phyloP scores from a whole-genome alignment of 2,797 vertebrate genomes.

The Uromys caudimaculatus region DNA sequence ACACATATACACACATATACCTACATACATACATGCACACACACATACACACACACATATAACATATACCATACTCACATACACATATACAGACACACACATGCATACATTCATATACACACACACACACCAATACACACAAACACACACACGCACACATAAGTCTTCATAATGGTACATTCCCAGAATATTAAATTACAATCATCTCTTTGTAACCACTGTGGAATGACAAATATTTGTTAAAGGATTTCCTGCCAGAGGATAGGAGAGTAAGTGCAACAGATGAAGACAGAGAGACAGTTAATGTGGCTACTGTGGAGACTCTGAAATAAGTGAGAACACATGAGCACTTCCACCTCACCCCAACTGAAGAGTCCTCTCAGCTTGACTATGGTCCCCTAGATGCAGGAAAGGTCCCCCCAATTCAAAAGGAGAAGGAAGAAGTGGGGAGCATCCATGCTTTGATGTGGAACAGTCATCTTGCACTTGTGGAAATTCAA shows the following conservation, averaged over 20 bases:
- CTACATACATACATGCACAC: too few species aligned
- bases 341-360: not conserved
- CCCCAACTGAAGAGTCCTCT: not conserved
- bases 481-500: not conserved
- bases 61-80: too few species aligned
- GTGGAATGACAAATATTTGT: not conserved
- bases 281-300: not conserved
- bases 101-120: accelerated
- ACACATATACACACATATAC: not conserved
- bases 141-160: not conserved
- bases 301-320: not conserved
- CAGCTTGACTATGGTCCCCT: not conserved
- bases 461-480: not conserved
- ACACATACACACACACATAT: not conserved
- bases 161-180: not conserved
- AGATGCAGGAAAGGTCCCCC: not conserved
- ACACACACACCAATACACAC: not conserved
- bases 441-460: not conserved
- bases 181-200: not conserved
- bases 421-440: not conserved
- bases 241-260: not conserved
- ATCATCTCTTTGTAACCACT: not conserved
- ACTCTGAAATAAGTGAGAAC: not conserved
- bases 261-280: not conserved
- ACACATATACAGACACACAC: too few species aligned